phyloP scores from a whole-genome alignment of 2,113 vertebrate species.

The Glaucomys volans region DNA sequence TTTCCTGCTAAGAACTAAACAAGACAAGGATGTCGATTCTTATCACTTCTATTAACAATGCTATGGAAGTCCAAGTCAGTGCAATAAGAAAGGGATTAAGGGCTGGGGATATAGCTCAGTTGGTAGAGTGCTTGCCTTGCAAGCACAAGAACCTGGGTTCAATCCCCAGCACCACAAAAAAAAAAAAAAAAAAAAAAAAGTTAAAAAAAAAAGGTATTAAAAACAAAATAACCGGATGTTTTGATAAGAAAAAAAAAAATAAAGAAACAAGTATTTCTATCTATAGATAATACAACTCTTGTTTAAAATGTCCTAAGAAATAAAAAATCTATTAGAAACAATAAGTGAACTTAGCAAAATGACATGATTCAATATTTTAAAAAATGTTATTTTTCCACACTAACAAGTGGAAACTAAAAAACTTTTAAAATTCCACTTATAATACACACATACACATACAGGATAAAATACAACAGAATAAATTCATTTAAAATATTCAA shows the following conservation, averaged over 20 bases:
- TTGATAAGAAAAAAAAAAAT: not conserved
- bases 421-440: not conserved
- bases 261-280: not conserved
- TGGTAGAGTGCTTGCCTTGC: too few relatives aligned
- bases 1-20: not conserved
- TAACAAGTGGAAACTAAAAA: slow-evolving; percentile 11
- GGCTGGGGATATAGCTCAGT: too few relatives aligned
- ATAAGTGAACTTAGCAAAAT: not conserved
- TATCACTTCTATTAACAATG: not conserved
- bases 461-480: not conserved
- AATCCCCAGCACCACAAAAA: too few relatives aligned
- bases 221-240: not conserved
- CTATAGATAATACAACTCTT: not conserved
- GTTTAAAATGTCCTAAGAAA: slow-evolving; percentile 24
- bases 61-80: not conserved
- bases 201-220: not conserved
- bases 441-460: not conserved
- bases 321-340: not conserved
- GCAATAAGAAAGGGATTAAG: not conserved
- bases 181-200: too few relatives aligned
- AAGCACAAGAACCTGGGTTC: too few relatives aligned
- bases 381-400: not conserved
- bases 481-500: not conserved
- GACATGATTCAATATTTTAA: not conserved
- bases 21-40: not conserved